Evolutionary conservation across 2,888 invertebrate species (phyloP), one percentile per base, ranked within the genome.

Genomic region (Philereme transversata): DNA sequence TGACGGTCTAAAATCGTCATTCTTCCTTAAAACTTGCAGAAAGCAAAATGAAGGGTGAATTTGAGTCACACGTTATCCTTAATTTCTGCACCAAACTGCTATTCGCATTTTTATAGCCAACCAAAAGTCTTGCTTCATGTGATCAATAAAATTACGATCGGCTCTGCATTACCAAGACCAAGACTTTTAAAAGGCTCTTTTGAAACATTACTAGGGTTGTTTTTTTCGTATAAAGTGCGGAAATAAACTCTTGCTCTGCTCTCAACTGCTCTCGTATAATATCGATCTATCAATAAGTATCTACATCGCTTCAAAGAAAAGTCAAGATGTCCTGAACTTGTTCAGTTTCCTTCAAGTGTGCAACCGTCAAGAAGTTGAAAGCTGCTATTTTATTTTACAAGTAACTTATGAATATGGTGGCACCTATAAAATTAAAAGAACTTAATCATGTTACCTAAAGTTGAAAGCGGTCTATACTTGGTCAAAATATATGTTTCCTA

Each of bases 251-350:
- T 59, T 6, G 4, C 36, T 38, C 36, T 38, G 36, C 22, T 22
- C 22, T 22, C 22, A 22, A 22, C 22, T 22, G 22, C 22, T 22
- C 3, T 22, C 47, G 56, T 60, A 46, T 44, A 48, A 46, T 60
- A 67, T 68, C 57, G 65, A 69, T 64, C 64, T 60, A 54, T 53
- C 54, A 51, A 55, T 54, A 52, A 55, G 44, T 9, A 36, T 7
- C 8, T 57, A 52, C 46, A 41, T 35, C 38, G 36, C 51, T 51
- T 69, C 70, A 71, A 71, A 69, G 63, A 58, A 58, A 67, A 62
- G 57, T 60, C 36, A 47, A 67, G 69, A 68, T 68, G 68, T 68
- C 67, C 67, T 67, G 64, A 60, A 54, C 57, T 62, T 56, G 53
- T 62, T 56, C 48, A 47, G 55, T 50, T 62, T 66, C 47, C 49